Conservation (phyloP, 2,113 vertebrate species). For the Agapornis roseicollis region DNA sequence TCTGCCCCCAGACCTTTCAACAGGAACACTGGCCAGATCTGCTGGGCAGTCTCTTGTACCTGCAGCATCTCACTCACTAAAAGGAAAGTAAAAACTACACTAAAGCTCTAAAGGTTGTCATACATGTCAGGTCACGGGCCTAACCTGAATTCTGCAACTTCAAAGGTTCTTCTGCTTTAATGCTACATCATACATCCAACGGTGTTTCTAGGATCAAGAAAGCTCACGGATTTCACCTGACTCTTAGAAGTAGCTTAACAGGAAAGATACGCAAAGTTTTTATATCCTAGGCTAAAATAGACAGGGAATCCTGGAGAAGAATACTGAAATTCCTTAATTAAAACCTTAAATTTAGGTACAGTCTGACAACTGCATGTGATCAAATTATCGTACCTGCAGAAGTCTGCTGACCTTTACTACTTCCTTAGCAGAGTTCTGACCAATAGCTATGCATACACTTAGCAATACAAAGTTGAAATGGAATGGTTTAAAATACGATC, state of each 20-base stretch:
- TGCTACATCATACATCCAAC: not conserved
- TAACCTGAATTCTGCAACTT: not conserved
- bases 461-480: rapidly evolving
- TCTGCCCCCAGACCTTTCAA: not conserved
- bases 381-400: not conserved
- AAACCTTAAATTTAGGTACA: too few relatives aligned
- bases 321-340: not conserved
- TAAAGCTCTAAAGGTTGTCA: not conserved
- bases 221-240: not conserved
- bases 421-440: not conserved
- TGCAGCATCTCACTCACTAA: not conserved
- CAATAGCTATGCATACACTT: not conserved
- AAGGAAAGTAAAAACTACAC: not conserved
- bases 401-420: not conserved
- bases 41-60: not conserved
- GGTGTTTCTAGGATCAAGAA: not conserved
- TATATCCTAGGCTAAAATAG: not conserved
- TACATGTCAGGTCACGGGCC: not conserved
- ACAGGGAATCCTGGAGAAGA: not conserved
- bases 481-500: not conserved
- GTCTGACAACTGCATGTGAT: not conserved
- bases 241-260: not conserved
- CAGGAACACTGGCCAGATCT: not conserved
- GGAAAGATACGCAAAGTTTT: rapidly evolving
- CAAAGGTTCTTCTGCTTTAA: not conserved